These are phyloP conservation scores for Cebus imitator DNA, from an alignment of 2,113 vertebrate species.

Conservation along the genomic window DNA sequence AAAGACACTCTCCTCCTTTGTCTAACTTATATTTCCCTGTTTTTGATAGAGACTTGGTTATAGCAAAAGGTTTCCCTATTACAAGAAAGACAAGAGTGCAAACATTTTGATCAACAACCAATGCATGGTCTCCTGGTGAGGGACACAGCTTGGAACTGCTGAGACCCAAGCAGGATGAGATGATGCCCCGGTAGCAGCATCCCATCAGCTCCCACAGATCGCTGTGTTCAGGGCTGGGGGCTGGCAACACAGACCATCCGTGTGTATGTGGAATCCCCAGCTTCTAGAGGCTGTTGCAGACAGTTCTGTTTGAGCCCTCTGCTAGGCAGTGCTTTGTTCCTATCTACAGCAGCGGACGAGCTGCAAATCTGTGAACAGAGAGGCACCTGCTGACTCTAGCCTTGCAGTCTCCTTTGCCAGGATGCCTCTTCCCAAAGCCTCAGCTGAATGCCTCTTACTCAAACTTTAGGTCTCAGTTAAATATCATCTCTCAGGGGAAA, in stretches of 20 bases:
- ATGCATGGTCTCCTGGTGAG: background rate
- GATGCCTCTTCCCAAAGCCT: background rate
- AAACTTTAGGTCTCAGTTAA: background rate
- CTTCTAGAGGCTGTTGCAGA: background rate
- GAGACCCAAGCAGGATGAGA: accelerated
- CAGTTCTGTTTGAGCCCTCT: background rate
- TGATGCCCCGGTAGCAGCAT: accelerated
- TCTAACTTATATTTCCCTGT: background rate
- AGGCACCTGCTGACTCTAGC: background rate
- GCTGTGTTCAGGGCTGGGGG: accelerated
- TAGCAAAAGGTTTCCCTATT: background rate
- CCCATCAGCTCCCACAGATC: background rate
- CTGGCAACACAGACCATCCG: background rate
- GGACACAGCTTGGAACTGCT: accelerated
- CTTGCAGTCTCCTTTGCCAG: too few species aligned
- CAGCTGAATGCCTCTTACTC: background rate
- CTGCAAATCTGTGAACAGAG: background rate
- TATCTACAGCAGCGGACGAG: background rate
- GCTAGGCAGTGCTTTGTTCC: background rate
- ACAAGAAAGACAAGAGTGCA: background rate
- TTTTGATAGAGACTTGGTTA: background rate
- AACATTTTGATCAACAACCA: accelerated
- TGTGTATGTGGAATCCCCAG: background rate
- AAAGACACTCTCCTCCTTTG: background rate
- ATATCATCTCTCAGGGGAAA: background rate